Conservation (phyloP, 2,113 vertebrate species). For the Orthonyx spaldingii region DNA sequence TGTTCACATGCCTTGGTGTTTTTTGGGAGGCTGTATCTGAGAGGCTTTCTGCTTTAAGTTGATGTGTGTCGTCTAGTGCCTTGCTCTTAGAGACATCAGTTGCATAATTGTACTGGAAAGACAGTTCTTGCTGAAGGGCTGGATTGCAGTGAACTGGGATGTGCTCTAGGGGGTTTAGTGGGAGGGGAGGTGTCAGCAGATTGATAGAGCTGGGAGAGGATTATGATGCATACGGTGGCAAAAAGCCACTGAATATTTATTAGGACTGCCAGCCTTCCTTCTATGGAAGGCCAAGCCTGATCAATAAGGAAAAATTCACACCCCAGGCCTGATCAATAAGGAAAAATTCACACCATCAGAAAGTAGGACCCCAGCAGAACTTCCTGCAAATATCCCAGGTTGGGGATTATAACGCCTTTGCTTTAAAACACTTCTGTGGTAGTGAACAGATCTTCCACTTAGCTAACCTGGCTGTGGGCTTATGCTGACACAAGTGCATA, state of each 20-base stretch:
- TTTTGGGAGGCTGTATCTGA: neutral
- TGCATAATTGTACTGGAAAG: neutral
- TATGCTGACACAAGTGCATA: neutral
- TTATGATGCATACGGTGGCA: neutral
- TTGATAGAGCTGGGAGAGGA: neutral
- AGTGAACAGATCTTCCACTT: neutral
- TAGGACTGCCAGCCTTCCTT: neutral
- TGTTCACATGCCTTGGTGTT: neutral
- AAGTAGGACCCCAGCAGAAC: neutral
- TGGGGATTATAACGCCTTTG: neutral
- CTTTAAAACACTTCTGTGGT: neutral
- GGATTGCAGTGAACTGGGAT: neutral
- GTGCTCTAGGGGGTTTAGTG: neutral
- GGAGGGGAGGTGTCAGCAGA: neutral
- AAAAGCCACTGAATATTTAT: neutral
- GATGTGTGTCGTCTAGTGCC: neutral
- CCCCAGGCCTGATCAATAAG: neutral
- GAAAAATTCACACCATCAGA: neutral
- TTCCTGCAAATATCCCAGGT: neutral
- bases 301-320: neutral
- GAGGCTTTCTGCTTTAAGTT: neutral
- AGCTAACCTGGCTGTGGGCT: neutral
- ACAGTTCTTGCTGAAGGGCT: neutral
- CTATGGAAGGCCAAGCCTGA: neutral
- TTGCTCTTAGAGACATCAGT: conserved; percentile 1